Base-by-base conservation (phyloP, 2,888 invertebrate species). In the Drosophila borborema region DNA sequence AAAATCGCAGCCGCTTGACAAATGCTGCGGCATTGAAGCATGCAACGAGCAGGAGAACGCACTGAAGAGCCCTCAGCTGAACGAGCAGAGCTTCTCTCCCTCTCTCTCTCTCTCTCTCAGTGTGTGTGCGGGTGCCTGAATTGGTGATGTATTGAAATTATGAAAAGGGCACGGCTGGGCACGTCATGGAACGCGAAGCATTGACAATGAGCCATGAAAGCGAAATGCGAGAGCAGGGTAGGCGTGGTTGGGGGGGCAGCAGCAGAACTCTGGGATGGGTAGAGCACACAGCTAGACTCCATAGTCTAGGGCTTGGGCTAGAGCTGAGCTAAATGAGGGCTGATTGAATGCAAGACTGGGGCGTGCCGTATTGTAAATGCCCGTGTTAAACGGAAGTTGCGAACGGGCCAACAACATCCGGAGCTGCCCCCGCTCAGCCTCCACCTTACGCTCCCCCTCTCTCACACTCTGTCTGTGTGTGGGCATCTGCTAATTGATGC, bases 111-210 rank as follows among this genome's bases (percentile, higher is more conserved):
- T 34, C 60, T 49, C 40, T 36, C 54, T 43, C 38, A 23, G 48
- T 23, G 64, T 61, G 10, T 41, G 74, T 61, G 65, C 60, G 62
- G 59, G 60, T 72, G 72, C 65, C 55, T 49, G 60, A 41, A 38
- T 64, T 60, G 72, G 63, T 72, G 86, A 84, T 83, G 87, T 77
- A 84, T 83, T 79, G 89, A 89, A 89, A 85, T 85, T 85, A 89
- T 86, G 86, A 89, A 86, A 73, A 82, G 81, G 83, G 83, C 82
- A 77, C 86, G 67, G 66, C 79, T 72, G 76, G 62, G 64, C 73
- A 77, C 72, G 76, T 72, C 77, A 80, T 46, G 77, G 80, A 80
- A 72, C 80, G 71, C 71, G 53, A 63, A 59, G 74, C 83, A 69
- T 64, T 82, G 81, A 83, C 89, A 83, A 83, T 83, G 86, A 65